A percentile compares a stretch with the other conserved stretches of the same genome.
Evolutionary conservation across 2,888 invertebrate species (phyloP).

Genomic region (Perizoma affinitatum): DNA sequence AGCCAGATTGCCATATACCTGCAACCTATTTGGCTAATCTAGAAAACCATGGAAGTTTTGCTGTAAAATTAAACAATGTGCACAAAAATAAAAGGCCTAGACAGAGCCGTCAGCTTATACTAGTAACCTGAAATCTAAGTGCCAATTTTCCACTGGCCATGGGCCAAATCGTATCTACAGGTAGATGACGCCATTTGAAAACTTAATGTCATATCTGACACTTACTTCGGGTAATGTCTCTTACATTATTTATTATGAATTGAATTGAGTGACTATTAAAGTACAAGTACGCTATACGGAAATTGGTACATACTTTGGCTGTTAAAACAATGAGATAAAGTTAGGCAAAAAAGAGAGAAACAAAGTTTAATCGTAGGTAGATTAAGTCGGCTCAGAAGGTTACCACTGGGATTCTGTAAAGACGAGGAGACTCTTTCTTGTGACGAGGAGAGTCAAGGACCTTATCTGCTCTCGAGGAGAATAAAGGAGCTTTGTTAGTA

Average conservation of each 20-base stretch:
- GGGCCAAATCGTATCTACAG: constrained; percentile 48
- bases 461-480: too few species aligned
- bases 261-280: too few species aligned
- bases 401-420: too few species aligned
- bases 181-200: constrained; percentile 44
- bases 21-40: constrained; percentile 29
- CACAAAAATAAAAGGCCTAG: constrained; percentile 40
- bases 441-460: too few species aligned
- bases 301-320: too few species aligned
- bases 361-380: too few species aligned
- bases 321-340: too few species aligned
- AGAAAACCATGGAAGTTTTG: constrained; percentile 35
- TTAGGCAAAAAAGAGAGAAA: too few species aligned
- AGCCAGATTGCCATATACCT: constrained; percentile 8
- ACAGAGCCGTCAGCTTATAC: constrained; percentile 44
- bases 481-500: too few species aligned
- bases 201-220: constrained; percentile 39
- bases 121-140: constrained; percentile 44
- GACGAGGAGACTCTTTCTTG: too few species aligned
- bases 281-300: too few species aligned
- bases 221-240: constrained; percentile 2
- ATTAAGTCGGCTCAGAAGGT: too few species aligned
- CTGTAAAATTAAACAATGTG: constrained; percentile 32
- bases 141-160: constrained; percentile 43
- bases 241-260: constrained; percentile 13